Conservation (phyloP, 2,888 invertebrate species). For the Acanthoscelides obtectus region DNA sequence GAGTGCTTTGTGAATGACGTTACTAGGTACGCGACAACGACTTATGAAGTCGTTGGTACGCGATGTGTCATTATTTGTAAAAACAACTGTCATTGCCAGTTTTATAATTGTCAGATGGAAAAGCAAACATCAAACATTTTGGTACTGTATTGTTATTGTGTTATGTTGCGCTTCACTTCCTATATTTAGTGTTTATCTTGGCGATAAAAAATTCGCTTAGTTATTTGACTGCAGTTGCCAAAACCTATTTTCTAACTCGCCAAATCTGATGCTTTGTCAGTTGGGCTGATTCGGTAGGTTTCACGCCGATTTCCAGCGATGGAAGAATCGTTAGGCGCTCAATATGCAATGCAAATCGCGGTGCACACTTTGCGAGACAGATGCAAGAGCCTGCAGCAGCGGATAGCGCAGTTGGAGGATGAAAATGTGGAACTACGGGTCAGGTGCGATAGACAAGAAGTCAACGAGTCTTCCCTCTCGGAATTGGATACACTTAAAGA, state of each 20-base stretch:
- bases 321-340: slow-evolving; percentile 41
- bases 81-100: too few relatives aligned
- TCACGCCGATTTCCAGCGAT: slow-evolving; percentile 18
- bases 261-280: background rate
- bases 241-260: background rate
- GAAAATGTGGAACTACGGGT: slow-evolving; percentile 66
- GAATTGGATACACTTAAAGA: slow-evolving; percentile 29
- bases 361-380: slow-evolving; percentile 78
- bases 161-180: too few relatives aligned
- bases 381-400: slow-evolving; percentile 68
- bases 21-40: too few relatives aligned
- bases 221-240: background rate
- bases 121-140: too few relatives aligned
- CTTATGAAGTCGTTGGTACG: too few relatives aligned
- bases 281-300: background rate
- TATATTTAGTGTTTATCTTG: too few relatives aligned
- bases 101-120: too few relatives aligned
- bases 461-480: slow-evolving; percentile 25
- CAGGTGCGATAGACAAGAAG: slow-evolving; percentile 36
- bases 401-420: slow-evolving; percentile 65
- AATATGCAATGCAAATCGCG: slow-evolving; percentile 68
- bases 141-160: too few relatives aligned
- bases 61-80: too few relatives aligned
- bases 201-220: background rate
- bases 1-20: too few relatives aligned